phyloP scores from a whole-genome alignment of 2,888 invertebrate species.

The Diadromus collaris region DNA sequence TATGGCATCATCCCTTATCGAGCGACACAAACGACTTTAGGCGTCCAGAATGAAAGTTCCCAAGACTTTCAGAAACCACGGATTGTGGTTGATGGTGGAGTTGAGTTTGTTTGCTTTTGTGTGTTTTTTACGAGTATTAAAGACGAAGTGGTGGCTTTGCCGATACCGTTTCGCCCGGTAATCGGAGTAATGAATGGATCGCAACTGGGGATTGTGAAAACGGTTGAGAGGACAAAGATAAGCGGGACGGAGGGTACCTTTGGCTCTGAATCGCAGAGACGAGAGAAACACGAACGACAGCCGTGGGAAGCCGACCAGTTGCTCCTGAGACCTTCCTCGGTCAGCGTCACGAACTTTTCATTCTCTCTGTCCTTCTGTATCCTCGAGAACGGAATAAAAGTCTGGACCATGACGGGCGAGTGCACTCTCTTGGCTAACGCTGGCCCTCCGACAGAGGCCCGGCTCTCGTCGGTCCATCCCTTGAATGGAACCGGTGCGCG shows the following conservation, averaged over 20 bases:
- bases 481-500: conserved; percentile 4
- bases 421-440: background rate
- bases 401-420: conserved; percentile 38
- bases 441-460: background rate
- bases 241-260: conserved; percentile 22
- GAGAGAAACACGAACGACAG: conserved; percentile 48
- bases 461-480: conserved; percentile 15
- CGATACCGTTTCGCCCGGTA: conserved; percentile 42
- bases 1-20: conserved; percentile 11
- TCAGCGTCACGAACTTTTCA: conserved; percentile 53
- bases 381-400: conserved; percentile 37
- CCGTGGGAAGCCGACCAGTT: conserved; percentile 63
- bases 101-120: background rate
- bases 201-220: conserved; percentile 25
- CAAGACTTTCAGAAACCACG: background rate
- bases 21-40: conserved; percentile 3
- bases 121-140: conserved; percentile 21
- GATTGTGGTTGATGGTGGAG: background rate
- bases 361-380: conserved; percentile 28
- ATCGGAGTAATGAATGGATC: conserved; percentile 47
- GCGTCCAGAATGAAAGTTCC: conserved; percentile 19
- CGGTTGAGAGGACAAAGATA: conserved; percentile 24
- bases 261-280: conserved; percentile 2
- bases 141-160: conserved; percentile 9
- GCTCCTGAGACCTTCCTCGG: conserved; percentile 46